Conservation (phyloP, 2,888 invertebrate genomes). For the Drosophila formosana region DNA sequence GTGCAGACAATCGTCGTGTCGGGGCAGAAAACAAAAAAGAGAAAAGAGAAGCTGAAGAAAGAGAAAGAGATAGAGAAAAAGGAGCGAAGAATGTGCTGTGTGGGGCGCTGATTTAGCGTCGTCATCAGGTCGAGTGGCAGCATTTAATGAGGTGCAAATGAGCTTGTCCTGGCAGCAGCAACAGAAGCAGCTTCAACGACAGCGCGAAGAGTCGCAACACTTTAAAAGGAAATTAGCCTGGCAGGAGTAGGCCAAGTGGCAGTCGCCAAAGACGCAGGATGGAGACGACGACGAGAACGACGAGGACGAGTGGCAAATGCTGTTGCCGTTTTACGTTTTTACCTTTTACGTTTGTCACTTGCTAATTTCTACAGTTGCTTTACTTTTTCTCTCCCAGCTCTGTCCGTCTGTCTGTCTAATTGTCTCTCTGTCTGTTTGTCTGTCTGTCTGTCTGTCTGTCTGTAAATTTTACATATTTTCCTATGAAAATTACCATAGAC, state of each 20-base stretch:
- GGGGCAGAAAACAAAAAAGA: too few relatives aligned
- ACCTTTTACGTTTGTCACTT: constrained; percentile 52
- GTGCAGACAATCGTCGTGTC: constrained; percentile 1
- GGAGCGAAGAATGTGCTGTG: constrained; percentile 11
- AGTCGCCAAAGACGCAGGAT: constrained; percentile 38
- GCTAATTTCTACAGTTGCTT: constrained; percentile 69
- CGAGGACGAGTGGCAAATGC: constrained; percentile 69
- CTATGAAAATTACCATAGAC: constrained; percentile 79
- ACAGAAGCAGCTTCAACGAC: constrained; percentile 15
- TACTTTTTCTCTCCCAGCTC: constrained; percentile 34
- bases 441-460: constrained; percentile 30
- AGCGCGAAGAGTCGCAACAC: constrained; percentile 67
- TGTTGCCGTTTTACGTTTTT: constrained; percentile 65
- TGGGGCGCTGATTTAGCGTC: constrained; percentile 50
- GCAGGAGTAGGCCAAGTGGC: constrained; percentile 79
- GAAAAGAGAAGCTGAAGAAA: background rate
- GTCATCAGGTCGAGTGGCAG: constrained; percentile 78
- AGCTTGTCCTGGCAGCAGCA: constrained; percentile 70
- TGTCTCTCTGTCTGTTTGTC: constrained; percentile 11
- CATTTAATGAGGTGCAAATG: constrained; percentile 83
- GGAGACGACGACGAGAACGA: constrained; percentile 6
- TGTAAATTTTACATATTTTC: constrained; percentile 77
- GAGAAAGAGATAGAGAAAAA: background rate
- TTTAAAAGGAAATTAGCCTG: constrained; percentile 79
- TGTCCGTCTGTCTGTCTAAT: constrained; percentile 20